These are phyloP conservation scores for Drosophila carrolli DNA, from an alignment of 1,140 invertebrate genomes.

Conservation along the genomic window DNA sequence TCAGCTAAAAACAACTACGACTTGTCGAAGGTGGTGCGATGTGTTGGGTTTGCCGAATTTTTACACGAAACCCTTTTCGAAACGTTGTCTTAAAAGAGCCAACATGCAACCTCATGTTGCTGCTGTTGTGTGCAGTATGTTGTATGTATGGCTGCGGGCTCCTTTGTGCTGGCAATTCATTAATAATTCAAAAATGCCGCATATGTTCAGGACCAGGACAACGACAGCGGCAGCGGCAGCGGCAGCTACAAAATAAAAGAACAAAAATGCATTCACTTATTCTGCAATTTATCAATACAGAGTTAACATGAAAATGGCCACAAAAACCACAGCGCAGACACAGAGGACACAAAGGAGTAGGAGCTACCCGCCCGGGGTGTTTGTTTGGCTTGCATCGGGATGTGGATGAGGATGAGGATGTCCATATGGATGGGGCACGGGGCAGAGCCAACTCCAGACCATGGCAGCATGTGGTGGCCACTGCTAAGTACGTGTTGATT, in stretches of 20 bases:
- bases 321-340: conserved; percentile 58
- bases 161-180: conserved; percentile 72
- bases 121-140: conserved; percentile 21
- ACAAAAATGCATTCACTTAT: conserved; percentile 71
- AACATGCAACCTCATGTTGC: conserved; percentile 57
- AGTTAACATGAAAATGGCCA: conserved; percentile 64
- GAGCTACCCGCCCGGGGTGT: conserved; percentile 33
- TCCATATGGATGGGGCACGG: not conserved
- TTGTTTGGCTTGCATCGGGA: conserved; percentile 30
- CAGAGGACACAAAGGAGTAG: conserved; percentile 30
- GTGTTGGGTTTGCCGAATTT: conserved; percentile 27
- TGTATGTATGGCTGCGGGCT: conserved; percentile 58
- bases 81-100: conserved; percentile 21
- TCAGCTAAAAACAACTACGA: too few relatives aligned
- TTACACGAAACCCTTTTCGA: conserved; percentile 63
- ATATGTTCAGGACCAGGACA: conserved; percentile 54
- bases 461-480: conserved; percentile 47
- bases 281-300: conserved; percentile 75
- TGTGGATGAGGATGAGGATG: not conserved
- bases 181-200: conserved; percentile 78
- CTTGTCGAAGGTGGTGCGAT: conserved; percentile 2
- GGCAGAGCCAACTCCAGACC: conserved; percentile 2
- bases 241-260: conserved; percentile 7
- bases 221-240: conserved; percentile 19
- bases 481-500: conserved; percentile 81